Evolutionary conservation across 2,797 vertebrate genomes (phyloP).

Genomic region (Scolopax rusticola): DNA sequence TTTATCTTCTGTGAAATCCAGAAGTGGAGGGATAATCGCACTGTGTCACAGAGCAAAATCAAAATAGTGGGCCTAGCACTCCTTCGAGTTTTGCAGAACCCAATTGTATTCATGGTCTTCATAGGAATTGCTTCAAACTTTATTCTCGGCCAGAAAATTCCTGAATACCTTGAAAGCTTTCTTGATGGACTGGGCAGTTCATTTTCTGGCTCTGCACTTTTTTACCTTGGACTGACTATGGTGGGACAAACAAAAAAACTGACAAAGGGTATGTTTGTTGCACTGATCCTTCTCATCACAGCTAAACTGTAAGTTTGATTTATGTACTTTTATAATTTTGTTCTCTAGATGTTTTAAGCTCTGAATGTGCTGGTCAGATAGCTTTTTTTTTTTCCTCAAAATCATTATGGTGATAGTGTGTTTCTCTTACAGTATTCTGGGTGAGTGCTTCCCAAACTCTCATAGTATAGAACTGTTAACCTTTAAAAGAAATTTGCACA

Average conservation of each 20-base stretch:
- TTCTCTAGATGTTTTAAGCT: background rate
- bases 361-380: background rate
- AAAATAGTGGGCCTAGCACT: constrained; percentile 87
- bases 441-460: background rate
- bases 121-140: constrained; percentile 93
- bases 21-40: constrained; percentile 86
- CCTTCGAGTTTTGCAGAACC: constrained; percentile 93
- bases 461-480: background rate
- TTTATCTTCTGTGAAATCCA: constrained; percentile 97
- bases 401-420: background rate
- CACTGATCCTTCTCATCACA: constrained; percentile 93
- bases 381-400: background rate
- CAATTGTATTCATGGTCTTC: constrained; percentile 97
- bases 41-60: constrained; percentile 85
- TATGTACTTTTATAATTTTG: background rate
- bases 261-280: constrained; percentile 90
- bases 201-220: constrained; percentile 94
- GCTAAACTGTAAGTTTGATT: constrained; percentile 94
- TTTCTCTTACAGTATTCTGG: background rate
- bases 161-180: constrained; percentile 90
- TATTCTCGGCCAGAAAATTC: constrained; percentile 89
- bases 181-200: constrained; percentile 94
- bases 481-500: background rate
- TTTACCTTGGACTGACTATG: constrained; percentile 98
- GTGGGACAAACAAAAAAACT: constrained; percentile 93